Base-by-base conservation (phyloP, 2,113 vertebrate genomes). In the Tyrannus savana region DNA sequence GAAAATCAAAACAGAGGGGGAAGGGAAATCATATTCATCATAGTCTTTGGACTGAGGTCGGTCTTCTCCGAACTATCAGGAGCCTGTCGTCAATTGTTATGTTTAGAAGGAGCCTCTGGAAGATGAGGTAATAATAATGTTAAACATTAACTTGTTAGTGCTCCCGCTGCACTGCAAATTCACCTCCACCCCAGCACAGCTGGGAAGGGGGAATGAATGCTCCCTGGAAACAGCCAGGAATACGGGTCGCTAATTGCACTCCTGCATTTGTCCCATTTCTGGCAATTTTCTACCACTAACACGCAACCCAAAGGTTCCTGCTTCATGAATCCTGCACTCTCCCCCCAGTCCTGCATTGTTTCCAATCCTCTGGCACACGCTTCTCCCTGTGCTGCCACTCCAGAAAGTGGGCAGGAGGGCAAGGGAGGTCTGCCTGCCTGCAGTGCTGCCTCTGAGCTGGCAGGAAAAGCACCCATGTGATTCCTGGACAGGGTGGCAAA, bases 1-100 rank as follows among this genome's bases (percentile, higher is more conserved):
- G 97, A 97, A 97, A 97, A 97, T 97, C 97, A 97, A 97, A 97
- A 97, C 97, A 97, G 94, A 96, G 96, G 96, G 96, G 96, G 97
- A 96, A 95, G 96, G 97, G 97, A 93, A 96, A 93, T 95, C 94
- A 94, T 94, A 94, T 95, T 97, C 95, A 96, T 97, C 97, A 96
- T 96, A 91, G 93, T 95, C 96, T 84, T 92, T 55, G 89, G 89
- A 82, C 95, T 96, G 92, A 96, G 90, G 92, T 94, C 92, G 82
- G 87, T 95, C 97, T 97, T 95, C 89, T 97, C 93, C 95, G 78
- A 97, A 96, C 93, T 97, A 96, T 97, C 97, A 97, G 96, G 93
- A 95, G 97, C 93, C 95, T 97, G 95, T 97, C 96, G 90, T 96
- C 97, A 96, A 96, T 96, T 97, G 96, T 97, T 97, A 97, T 97